Evolutionary conservation across 2,113 vertebrate genomes (phyloP), one percentile per base, ranked within the genome.

Genomic region (Alosa alosa): DNA sequence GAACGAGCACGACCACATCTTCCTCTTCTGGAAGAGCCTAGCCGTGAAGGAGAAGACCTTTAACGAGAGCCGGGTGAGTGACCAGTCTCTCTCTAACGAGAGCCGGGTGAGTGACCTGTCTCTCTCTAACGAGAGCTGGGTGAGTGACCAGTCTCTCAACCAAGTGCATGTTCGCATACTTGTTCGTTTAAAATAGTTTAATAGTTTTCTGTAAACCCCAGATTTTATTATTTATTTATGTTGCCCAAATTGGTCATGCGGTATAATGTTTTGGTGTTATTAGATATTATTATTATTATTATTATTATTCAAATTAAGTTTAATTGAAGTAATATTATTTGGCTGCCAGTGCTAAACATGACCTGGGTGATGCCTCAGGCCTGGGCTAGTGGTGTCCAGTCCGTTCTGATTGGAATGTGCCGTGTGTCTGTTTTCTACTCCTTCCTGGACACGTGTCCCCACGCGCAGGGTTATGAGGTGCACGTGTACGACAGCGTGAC

Each of bases 1-100:
- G 88, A 96, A 95, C 0, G 98, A 99, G 92, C 97, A 96, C 0
- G 97, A 98, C 86, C 97, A 99, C 0, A 94, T 98, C 85, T 95
- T 97, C 90, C 96, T 99, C 1, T 96, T 99, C 88, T 99, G 98
- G 98, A 99, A 99, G 93, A 99, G 97, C 89, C 93, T 99, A 84
- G 97, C 97, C 0, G 90, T 99, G 83, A 96, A 96, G 86, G 98
- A 99, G 86, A 96, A 94, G 13, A 93, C 94, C 87, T 99, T 99
- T 91, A 97, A 97, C 22, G 98, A 99, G 91, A 99, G 95, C 94
- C 93, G 98, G 94, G 98, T 99, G 89, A 96, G 97, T 3, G 31
- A 83, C 68, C 31, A 31, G 31, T 31, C 31, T 31, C 31, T 31
- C 88, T 99, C 98, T 91, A 97, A 97, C 22, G 98, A 99, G 91